Base-by-base conservation (phyloP, 2,888 invertebrate genomes). In the Yponomeuta cagnagella region DNA sequence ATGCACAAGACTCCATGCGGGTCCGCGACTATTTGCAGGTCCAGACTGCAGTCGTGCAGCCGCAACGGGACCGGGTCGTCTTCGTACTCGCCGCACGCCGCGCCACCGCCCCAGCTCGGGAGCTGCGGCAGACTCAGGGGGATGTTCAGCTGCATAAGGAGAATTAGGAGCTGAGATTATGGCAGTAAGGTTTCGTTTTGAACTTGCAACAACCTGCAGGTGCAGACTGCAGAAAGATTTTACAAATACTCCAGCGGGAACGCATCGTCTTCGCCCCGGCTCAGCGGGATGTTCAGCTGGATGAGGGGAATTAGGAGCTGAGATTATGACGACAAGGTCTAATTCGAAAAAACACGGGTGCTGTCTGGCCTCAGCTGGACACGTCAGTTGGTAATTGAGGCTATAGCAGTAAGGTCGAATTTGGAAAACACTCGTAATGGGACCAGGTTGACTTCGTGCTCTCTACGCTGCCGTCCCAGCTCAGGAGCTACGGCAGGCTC, bases 401-500 rank as follows among this genome's bases (percentile, higher is more conserved):
- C 33, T 33, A 33, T 33, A 33, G 33, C 33, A 33, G 2, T 5
- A 33, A 33, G 5, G 33, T 33, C 33, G 33, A 33, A 33, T 33
- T 33, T 33, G 33, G 2, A 33, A 33, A 5, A 33, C 33, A 4
- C 33, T 33, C 96, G 92, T 71, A 97, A 87, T 0, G 97, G 97
- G 73, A 96, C 94, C 2, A 95, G 94, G 79, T 96, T 96, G 81
- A 97, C 97, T 81, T 96, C 96, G 80, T 97, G 97, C 37, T 94
- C 48, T 94, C 93, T 4, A 92, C 90, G 30, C 93, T 90, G 64
- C 89, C 92, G 58, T 85, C 81, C 6, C 85, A 81, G 0, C 88
- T 85, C 12, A 89, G 87, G 12, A 95, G 93, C 84, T 96, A 95
- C 1, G 97, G 97, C 72, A 97, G 86, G 85, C 96, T 97, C 72